Evolutionary conservation across 64 coral and sea anemone species (phyloP).

Genomic region (Montipora efflorescens): DNA sequence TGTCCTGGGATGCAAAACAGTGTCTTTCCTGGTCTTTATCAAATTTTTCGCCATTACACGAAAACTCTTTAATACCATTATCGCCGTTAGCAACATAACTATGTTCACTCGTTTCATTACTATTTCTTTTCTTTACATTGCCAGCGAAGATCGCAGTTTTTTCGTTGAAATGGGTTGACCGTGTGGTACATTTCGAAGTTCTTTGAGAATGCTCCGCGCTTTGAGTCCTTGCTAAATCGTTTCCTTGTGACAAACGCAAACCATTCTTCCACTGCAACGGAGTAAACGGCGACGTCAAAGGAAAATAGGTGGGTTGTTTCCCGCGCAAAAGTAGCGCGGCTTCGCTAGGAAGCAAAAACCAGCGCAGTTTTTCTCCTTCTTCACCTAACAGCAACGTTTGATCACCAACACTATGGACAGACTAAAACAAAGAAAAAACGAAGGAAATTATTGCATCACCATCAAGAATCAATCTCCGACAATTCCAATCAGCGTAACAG

Average conservation of each 20-base stretch:
- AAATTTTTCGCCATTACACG: neutral
- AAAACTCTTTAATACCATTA: too few species aligned
- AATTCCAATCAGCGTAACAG: too few species aligned
- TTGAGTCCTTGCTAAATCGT: neutral
- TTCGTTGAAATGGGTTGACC: neutral
- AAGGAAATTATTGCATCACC: too few species aligned
- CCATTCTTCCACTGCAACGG: conserved; percentile 59
- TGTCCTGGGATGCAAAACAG: neutral
- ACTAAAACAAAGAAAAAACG: conserved; percentile 45
- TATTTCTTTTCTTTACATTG: neutral
- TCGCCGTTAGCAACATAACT: neutral
- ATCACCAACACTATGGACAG: conserved; percentile 66
- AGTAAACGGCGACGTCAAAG: conserved; percentile 73
- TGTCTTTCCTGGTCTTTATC: neutral
- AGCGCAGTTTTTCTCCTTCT: conserved; percentile 82
- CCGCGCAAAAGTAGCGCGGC: conserved; percentile 60
- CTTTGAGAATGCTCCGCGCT: neutral
- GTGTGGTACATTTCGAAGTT: neutral
- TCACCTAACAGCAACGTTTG: conserved; percentile 90
- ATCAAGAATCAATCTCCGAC: too few species aligned
- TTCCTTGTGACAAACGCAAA: neutral
- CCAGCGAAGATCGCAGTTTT: neutral
- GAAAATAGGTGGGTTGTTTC: conserved; percentile 45
- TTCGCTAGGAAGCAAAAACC: conserved; percentile 98
- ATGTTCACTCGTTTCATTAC: neutral